A percentile compares a stretch with the other conserved stretches of the same genome.
Evolutionary conservation across 2,113 vertebrate species (phyloP).

Genomic region (Serinus canaria): DNA sequence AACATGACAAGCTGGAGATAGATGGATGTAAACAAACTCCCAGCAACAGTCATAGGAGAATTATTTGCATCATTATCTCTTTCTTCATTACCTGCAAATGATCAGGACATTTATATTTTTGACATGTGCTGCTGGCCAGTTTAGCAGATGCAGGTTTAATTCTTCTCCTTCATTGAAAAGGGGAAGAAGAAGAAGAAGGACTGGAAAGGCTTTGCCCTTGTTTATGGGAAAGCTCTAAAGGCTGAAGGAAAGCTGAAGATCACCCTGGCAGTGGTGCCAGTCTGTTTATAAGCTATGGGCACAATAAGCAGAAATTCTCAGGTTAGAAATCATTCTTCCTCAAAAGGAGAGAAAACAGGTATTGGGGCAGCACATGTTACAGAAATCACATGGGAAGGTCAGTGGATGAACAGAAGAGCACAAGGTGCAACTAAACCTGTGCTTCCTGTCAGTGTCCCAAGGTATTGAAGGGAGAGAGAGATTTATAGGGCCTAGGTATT

Average conservation of each 20-base stretch:
- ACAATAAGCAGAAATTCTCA: background rate
- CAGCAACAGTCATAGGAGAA: background rate
- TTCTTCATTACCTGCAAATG: slow-evolving; percentile 40
- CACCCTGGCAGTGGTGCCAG: background rate
- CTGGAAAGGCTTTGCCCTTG: background rate
- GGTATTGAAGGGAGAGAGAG: background rate
- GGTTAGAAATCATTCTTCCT: background rate
- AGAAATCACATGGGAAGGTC: background rate
- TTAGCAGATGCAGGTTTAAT: background rate
- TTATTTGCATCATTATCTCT: slow-evolving; percentile 52
- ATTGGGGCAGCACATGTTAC: background rate
- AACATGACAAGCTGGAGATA: slow-evolving; percentile 46
- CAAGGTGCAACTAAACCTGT: background rate
- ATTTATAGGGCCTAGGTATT: background rate
- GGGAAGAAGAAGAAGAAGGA: background rate
- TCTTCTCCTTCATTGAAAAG: background rate
- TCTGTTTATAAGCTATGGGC: background rate
- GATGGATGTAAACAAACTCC: slow-evolving; percentile 27
- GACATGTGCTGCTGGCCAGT: slow-evolving; percentile 5
- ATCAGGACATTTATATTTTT: slow-evolving; percentile 23
- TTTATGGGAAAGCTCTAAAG: background rate
- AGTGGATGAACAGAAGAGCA: background rate
- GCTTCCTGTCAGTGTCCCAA: background rate
- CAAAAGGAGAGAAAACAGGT: background rate
- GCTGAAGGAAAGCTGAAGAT: background rate